Conservation (phyloP, 2,888 invertebrate genomes). For the Lasioglossum lativentre region DNA sequence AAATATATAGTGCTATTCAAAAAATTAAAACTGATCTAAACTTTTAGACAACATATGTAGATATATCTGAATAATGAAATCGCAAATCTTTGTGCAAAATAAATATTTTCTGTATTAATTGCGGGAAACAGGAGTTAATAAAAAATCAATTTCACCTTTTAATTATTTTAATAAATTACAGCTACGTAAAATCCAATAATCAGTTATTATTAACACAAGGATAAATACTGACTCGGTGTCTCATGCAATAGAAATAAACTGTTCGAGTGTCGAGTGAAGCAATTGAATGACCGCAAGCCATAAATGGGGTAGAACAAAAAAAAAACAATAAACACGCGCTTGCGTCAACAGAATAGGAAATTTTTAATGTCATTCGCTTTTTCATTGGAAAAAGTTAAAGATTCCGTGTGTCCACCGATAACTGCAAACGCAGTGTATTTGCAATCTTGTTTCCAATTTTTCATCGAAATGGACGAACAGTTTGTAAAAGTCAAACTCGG, state of each 20-base stretch:
- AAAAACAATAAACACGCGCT: neutral
- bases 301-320: neutral
- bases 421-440: neutral
- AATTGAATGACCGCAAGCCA: neutral
- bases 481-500: neutral
- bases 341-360: neutral
- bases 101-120: too few relatives aligned
- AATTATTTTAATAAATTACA: neutral
- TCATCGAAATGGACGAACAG: neutral
- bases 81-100: too few relatives aligned
- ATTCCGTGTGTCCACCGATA: neutral
- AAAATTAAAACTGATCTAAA: too few relatives aligned
- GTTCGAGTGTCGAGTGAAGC: neutral
- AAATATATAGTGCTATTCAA: too few relatives aligned
- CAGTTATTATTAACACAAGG: neutral
- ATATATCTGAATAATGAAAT: too few relatives aligned
- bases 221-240: neutral
- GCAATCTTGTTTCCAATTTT: slow-evolving; percentile 20
- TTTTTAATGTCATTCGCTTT: slow-evolving; percentile 3
- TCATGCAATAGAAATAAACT: neutral
- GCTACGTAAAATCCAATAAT: neutral
- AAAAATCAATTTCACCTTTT: neutral
- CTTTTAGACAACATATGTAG: too few relatives aligned
- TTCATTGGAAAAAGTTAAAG: slow-evolving; percentile 7
- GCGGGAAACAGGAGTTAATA: too few relatives aligned